Evolutionary conservation across 2,888 invertebrate genomes (phyloP).

Genomic region (Gandaritis pyraliata): DNA sequence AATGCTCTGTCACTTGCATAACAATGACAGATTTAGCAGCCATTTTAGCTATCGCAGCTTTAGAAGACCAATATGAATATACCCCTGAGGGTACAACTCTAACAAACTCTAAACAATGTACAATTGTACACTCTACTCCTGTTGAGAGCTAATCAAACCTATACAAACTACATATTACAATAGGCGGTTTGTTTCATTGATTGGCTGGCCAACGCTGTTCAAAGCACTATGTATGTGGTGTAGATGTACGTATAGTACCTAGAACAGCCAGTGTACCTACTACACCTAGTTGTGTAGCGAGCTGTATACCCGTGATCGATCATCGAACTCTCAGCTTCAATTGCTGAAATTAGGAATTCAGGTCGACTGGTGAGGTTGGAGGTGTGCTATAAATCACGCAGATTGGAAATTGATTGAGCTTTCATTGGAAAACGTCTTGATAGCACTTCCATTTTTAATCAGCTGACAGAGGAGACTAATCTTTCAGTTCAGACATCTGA

Average conservation of each 20-base stretch:
- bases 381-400: constrained; percentile 36
- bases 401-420: constrained; percentile 38
- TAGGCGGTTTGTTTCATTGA: too few species aligned
- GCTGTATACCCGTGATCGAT: constrained; percentile 27
- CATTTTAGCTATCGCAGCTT: too few species aligned
- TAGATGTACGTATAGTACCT: neutral
- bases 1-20: too few species aligned
- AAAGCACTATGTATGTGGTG: neutral
- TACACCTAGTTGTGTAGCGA: neutral
- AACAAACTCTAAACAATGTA: too few species aligned
- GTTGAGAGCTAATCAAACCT: too few species aligned
- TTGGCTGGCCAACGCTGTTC: too few species aligned
- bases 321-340: constrained; percentile 33
- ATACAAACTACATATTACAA: too few species aligned
- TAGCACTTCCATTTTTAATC: constrained; percentile 13
- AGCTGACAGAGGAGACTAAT: constrained; percentile 6
- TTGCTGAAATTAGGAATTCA: constrained; percentile 41
- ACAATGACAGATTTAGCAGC: too few species aligned
- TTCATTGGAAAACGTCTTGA: constrained; percentile 30
- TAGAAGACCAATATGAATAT: too few species aligned
- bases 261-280: neutral
- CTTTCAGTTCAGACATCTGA: constrained; percentile 2
- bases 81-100: too few species aligned
- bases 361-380: constrained; percentile 34
- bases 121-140: too few species aligned